These are phyloP conservation scores for Griposia aprilina DNA, from an alignment of 2,888 invertebrate species.

Conservation along the genomic window DNA sequence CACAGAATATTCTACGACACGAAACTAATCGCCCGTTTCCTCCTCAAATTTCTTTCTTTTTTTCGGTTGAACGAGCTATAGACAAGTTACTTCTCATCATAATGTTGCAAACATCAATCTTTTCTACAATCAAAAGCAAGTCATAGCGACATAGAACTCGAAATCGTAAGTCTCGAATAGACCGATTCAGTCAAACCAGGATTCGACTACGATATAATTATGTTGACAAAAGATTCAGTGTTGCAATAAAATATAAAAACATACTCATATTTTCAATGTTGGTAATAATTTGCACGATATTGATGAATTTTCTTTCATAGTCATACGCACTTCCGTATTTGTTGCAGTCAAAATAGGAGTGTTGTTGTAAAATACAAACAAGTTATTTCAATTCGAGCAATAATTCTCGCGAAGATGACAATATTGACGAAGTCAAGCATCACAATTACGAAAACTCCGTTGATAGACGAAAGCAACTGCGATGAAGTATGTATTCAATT, in stretches of 20 bases:
- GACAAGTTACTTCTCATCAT: conserved; percentile 67
- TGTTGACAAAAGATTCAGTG: conserved; percentile 30
- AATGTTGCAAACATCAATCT: conserved; percentile 59
- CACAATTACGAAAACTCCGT: conserved; percentile 93
- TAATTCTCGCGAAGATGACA: conserved; percentile 91
- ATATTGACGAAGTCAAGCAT: conserved; percentile 93
- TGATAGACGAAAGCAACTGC: conserved; percentile 89
- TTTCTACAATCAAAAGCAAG: not conserved
- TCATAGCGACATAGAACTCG: too few species aligned
- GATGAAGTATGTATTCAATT: conserved; percentile 77
- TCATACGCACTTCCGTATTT: conserved; percentile 61
- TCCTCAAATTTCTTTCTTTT: conserved; percentile 78
- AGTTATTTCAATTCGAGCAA: conserved; percentile 20
- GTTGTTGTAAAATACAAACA: conserved; percentile 49
- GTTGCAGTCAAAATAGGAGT: conserved; percentile 52
- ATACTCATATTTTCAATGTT: conserved; percentile 50
- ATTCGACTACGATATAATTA: conserved; percentile 44
- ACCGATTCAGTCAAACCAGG: accelerated
- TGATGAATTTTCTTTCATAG: conserved; percentile 67
- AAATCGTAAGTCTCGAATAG: not conserved
- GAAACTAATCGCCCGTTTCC: conserved; percentile 81
- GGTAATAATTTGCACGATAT: conserved; percentile 64
- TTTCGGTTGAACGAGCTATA: conserved; percentile 69
- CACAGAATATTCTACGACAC: conserved; percentile 84
- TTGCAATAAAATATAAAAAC: conserved; percentile 33